These are phyloP conservation scores for Hoplodrina blanda DNA, from an alignment of 2,888 invertebrate genomes.

Conservation along the genomic window DNA sequence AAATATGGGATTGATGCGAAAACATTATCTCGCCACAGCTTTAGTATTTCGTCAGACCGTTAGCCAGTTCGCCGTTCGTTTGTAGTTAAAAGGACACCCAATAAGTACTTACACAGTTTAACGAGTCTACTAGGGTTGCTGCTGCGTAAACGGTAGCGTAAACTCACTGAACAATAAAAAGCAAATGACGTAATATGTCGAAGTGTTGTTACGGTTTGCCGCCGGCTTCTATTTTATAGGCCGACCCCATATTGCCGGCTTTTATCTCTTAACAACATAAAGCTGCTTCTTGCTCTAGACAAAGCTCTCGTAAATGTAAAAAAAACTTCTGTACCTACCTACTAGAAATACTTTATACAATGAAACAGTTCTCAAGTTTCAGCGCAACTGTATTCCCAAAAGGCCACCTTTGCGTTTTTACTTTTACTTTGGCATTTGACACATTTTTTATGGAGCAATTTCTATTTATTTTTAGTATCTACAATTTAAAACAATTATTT, in stretches of 20 bases:
- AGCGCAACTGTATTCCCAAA: background rate
- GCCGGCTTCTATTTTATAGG: slow-evolving; percentile 52
- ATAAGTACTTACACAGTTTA: background rate
- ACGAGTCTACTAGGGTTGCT: slow-evolving; percentile 9
- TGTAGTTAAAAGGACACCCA: background rate
- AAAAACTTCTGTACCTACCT: slow-evolving; percentile 8
- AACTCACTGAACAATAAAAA: slow-evolving; percentile 50
- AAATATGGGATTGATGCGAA: background rate
- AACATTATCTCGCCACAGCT: background rate
- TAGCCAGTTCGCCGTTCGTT: background rate
- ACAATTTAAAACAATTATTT: background rate
- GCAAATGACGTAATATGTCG: slow-evolving; percentile 52
- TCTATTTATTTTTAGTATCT: background rate
- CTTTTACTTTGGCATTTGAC: background rate
- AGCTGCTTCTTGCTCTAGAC: slow-evolving; percentile 19
- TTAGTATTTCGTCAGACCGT: background rate
- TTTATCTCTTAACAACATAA: slow-evolving; percentile 47
- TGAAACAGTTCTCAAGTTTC: slow-evolving; percentile 2
- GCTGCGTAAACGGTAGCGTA: slow-evolving; percentile 27
- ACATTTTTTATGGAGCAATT: background rate
- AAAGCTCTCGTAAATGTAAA: slow-evolving; percentile 17
- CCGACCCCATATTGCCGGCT: slow-evolving; percentile 33
- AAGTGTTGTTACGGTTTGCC: slow-evolving; percentile 52
- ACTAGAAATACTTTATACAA: no score
- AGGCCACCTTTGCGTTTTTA: background rate